Conservation (phyloP, 2,797 vertebrate genomes). For the Odontamblyopus lacepedii region DNA sequence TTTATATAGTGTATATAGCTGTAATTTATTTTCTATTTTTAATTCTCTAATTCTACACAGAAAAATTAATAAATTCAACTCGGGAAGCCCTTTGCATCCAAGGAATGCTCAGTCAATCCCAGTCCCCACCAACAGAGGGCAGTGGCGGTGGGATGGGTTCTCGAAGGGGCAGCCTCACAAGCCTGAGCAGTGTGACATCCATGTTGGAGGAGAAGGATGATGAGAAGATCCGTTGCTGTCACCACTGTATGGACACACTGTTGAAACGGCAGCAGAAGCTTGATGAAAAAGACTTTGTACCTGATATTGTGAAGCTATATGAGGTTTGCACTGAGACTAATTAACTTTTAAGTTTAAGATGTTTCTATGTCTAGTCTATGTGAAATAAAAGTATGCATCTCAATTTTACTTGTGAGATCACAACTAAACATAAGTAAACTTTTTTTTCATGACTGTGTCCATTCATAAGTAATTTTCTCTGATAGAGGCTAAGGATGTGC, state of each 20-base stretch:
- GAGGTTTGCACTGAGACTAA: conserved; percentile 72
- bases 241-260: conserved; percentile 91
- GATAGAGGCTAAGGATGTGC: conserved; percentile 89
- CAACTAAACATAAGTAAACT: too few relatives aligned
- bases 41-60: conserved; percentile 61
- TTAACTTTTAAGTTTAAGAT: too few relatives aligned
- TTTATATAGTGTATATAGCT: not conserved
- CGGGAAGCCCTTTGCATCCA: conserved; percentile 84
- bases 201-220: conserved; percentile 96
- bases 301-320: conserved; percentile 90
- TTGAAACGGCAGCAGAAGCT: conserved; percentile 91
- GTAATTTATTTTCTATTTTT: not conserved
- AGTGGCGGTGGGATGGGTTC: conserved; percentile 81
- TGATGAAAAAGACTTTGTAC: conserved; percentile 89
- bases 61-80: conserved; percentile 90
- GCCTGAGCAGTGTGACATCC: conserved; percentile 91
- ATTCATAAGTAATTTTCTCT: conserved; percentile 36
- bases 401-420: not conserved
- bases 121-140: conserved; percentile 57
- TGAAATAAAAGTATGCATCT: not conserved
- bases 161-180: conserved; percentile 92
- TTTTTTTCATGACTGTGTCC: conserved; percentile 39
- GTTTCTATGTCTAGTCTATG: too few relatives aligned
- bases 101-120: conserved; percentile 82
- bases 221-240: conserved; percentile 92